Evolutionary conservation across 2,113 vertebrate genomes (phyloP).

Genomic region (Brachionichthys hirsutus): DNA sequence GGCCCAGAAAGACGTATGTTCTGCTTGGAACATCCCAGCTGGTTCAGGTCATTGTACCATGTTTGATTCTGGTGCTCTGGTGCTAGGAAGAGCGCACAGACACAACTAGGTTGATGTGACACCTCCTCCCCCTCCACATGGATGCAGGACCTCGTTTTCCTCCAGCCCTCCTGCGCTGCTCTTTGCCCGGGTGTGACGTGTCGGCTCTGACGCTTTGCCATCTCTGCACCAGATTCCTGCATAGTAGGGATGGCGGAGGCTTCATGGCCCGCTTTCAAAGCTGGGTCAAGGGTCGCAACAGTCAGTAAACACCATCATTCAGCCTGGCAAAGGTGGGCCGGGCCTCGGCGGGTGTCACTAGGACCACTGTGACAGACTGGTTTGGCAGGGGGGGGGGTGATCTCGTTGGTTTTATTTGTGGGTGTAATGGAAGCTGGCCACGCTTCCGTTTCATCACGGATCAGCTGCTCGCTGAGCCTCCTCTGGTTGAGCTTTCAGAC

Average conservation of each 20-base stretch:
- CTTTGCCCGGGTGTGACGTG: constrained; percentile 45
- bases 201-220: constrained; percentile 65
- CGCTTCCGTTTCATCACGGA: too few relatives aligned
- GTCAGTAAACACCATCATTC: constrained; percentile 64
- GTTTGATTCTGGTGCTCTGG: constrained; percentile 3
- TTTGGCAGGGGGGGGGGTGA: background rate
- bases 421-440: too few relatives aligned
- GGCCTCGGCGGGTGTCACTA: constrained; percentile 1
- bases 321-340: constrained; percentile 31
- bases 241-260: constrained; percentile 49
- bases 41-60: constrained; percentile 12
- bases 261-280: constrained; percentile 66
- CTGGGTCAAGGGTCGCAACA: constrained; percentile 65
- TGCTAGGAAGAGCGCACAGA: constrained; percentile 25
- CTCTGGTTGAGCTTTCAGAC: too few relatives aligned
- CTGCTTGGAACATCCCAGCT: too few relatives aligned
- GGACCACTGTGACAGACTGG: constrained; percentile 1
- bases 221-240: constrained; percentile 73
- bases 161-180: background rate
- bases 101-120: constrained; percentile 16
- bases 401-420: background rate
- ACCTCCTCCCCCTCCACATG: constrained; percentile 19
- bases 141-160: constrained; percentile 30
- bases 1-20: too few relatives aligned
- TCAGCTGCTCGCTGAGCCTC: too few relatives aligned